Evolutionary conservation across 2,113 vertebrate genomes (phyloP), one percentile per base, ranked within the genome.

Genomic region (Progne subis): DNA sequence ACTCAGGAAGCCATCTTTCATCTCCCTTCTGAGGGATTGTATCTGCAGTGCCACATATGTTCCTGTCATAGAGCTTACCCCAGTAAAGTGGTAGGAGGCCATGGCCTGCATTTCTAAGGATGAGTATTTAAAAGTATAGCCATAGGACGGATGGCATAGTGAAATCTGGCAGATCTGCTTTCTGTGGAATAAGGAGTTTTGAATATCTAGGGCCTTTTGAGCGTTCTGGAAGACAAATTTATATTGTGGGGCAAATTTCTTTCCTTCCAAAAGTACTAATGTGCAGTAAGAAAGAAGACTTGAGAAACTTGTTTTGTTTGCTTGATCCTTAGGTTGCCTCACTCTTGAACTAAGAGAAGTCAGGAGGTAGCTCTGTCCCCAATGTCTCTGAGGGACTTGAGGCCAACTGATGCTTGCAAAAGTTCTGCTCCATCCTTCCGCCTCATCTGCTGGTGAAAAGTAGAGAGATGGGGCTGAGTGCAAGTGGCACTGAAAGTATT

Each of bases 31-130:
- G 19, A 8, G 15, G 12, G 8, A 2, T 5, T 81, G 25, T 29
- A 3, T 43, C 65, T 91, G 53, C 64, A 39, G 32, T 47, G 63
- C 46, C 46, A 20, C 28, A 19, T 7, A 8, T 0, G 0, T 56
- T 86, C 57, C 44, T 71, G 44, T 23, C 5, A 2, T 1, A 39
- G 18, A 70, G 28, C 39, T 93, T 67, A 10, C 29, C 52, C 17
- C 74, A 41, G 9, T n/a, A 8, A 57, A 74, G 53, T 11, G 44
- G 23, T 23, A n/a, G 20, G 61, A 71, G 32, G 24, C 41, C 11
- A 9, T 43, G 32, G 6, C 56, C 26, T 50, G 32, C 3, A 1
- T 41, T 79, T 79, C 65, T 53, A 78, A 77, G 34, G 32, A 23
- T 39, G 47, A 2, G 0, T 57, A 9, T 59, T 86, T 92, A 29